These are phyloP conservation scores for Drosophila neonasuta DNA, from an alignment of 2,888 invertebrate genomes.

Conservation along the genomic window DNA sequence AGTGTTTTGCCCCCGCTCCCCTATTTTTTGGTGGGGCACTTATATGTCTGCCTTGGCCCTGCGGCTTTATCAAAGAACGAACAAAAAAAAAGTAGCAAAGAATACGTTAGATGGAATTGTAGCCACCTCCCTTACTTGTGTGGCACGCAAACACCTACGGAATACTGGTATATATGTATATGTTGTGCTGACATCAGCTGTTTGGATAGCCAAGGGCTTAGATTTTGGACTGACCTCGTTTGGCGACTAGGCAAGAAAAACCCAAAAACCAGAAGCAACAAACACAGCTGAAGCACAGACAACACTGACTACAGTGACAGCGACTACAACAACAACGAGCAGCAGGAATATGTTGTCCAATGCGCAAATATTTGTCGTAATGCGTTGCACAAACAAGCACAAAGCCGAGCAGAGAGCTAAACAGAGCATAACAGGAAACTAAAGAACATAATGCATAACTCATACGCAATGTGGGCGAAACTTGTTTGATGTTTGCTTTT, in stretches of 20 bases:
- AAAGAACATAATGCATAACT: slow-evolving; percentile 53
- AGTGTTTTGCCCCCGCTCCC: slow-evolving; percentile 44
- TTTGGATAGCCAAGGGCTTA: slow-evolving; percentile 68
- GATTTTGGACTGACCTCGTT: slow-evolving; percentile 68
- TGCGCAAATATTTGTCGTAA: slow-evolving; percentile 70
- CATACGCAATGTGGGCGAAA: slow-evolving; percentile 53
- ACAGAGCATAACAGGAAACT: slow-evolving; percentile 36
- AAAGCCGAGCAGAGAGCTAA: slow-evolving; percentile 20
- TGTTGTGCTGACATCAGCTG: slow-evolving; percentile 70
- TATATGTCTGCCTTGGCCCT: slow-evolving; percentile 41
- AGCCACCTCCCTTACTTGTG: slow-evolving; percentile 3
- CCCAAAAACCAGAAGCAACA: slow-evolving; percentile 33
- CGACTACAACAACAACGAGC: slow-evolving; percentile 35
- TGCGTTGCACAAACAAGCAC: slow-evolving; percentile 64
- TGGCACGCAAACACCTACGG: slow-evolving; percentile 1
- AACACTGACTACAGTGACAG: slow-evolving; percentile 19
- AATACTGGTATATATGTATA: neutral
- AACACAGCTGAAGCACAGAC: slow-evolving; percentile 16
- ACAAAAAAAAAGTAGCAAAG: slow-evolving; percentile 49
- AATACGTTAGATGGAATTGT: neutral
- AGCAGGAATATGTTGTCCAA: slow-evolving; percentile 67
- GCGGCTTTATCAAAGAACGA: slow-evolving; percentile 42
- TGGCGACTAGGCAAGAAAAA: slow-evolving; percentile 45
- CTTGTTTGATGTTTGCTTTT: slow-evolving; percentile 51
- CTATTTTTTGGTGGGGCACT: slow-evolving; percentile 26